Conservation (phyloP, 2,888 invertebrate species). For the Diloba caeruleocephala region DNA sequence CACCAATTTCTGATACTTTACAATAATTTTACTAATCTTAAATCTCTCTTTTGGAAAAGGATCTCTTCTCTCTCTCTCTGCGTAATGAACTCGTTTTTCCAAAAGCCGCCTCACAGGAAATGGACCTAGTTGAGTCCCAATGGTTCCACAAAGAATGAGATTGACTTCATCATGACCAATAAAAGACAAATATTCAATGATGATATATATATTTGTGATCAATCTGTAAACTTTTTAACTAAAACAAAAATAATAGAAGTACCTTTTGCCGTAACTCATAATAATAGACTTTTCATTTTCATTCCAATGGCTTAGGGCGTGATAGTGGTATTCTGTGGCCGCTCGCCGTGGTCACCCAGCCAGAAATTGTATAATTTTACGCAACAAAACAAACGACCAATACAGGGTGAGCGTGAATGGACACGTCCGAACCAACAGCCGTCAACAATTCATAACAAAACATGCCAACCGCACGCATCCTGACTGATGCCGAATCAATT, state of each 20-base stretch:
- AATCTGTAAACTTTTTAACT: conserved; percentile 8
- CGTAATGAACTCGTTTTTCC: too few relatives aligned
- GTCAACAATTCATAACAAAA: conserved; percentile 81
- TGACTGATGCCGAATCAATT: conserved; percentile 70
- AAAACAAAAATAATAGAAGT: conserved; percentile 30
- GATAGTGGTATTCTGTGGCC: conserved; percentile 54
- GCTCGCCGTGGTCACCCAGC: conserved; percentile 72
- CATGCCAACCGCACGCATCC: conserved; percentile 81
- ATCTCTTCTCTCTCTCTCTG: too few relatives aligned
- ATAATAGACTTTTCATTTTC: conserved; percentile 61
- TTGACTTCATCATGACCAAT: too few relatives aligned
- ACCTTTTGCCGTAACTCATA: conserved; percentile 43
- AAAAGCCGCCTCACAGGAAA: too few relatives aligned
- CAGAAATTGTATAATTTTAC: conserved; percentile 84
- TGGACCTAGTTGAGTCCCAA: too few relatives aligned
- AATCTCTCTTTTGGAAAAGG: too few relatives aligned
- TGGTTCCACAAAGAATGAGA: too few relatives aligned
- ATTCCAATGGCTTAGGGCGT: conserved; percentile 68
- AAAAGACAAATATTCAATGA: too few relatives aligned
- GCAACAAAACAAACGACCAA: conserved; percentile 78
- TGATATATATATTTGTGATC: too few relatives aligned
- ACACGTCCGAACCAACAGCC: conserved; percentile 76
- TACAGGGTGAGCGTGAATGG: conserved; percentile 74
- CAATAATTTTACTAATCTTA: too few relatives aligned
- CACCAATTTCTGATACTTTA: too few relatives aligned